Evolutionary conservation across 1,140 invertebrate genomes (phyloP).

Genomic region (Acromyrmex echinatior): DNA sequence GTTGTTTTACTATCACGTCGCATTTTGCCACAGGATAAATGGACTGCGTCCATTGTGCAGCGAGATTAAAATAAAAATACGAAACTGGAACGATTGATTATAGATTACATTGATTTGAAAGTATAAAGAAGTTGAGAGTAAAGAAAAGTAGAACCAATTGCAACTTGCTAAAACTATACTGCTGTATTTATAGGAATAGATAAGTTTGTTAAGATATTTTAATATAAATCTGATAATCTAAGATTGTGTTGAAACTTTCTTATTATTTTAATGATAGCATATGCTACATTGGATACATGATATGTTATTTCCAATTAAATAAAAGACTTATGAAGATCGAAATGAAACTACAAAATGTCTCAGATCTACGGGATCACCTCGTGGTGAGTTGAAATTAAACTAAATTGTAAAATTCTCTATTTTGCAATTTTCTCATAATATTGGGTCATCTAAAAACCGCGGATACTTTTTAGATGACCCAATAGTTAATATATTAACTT

Average conservation of each 20-base stretch:
- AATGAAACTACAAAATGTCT: no score
- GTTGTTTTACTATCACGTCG: no score
- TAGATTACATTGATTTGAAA: not conserved
- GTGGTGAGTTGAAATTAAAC: no score
- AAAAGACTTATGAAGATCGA: not conserved
- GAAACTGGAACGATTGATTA: not conserved
- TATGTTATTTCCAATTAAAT: not conserved
- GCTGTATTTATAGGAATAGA: constrained; percentile 1
- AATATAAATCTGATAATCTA: constrained; percentile 44
- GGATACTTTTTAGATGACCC: no score
- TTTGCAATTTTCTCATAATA: no score
- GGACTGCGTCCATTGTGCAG: no score
- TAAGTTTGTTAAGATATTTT: constrained; percentile 37
- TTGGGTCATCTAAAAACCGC: no score
- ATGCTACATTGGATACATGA: not conserved
- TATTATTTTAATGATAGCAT: not conserved
- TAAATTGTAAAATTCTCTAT: no score
- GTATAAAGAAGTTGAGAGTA: not conserved
- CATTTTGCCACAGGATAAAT: no score
- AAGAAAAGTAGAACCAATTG: not conserved
- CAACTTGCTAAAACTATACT: constrained; percentile 14
- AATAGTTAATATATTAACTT: no score
- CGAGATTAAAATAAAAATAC: no score
- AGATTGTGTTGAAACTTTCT: not conserved
- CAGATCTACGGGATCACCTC: no score